Conservation (phyloP, 2,113 vertebrate species). For the Festucalex cinctus region DNA sequence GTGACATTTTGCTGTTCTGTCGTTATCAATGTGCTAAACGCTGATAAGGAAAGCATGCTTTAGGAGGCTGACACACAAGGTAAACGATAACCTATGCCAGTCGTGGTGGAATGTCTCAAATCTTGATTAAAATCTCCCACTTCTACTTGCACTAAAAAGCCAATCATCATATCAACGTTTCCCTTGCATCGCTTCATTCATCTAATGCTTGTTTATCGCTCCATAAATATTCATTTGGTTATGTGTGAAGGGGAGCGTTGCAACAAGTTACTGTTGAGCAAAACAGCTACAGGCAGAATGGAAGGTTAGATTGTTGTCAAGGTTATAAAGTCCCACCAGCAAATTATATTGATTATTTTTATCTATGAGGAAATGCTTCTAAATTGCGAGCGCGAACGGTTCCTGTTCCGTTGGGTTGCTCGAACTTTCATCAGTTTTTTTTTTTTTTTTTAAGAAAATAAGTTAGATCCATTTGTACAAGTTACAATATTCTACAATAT, state of each 20-base stretch:
- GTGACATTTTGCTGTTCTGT: constrained; percentile 54
- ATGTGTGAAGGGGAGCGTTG: constrained; percentile 1
- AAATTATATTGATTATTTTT: not conserved
- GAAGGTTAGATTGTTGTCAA: not conserved
- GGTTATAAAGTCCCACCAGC: not conserved
- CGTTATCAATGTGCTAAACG: constrained; percentile 58
- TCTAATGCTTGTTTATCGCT: constrained; percentile 15
- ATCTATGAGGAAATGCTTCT: not conserved
- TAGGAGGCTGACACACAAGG: constrained; percentile 65
- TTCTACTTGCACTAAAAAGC: constrained; percentile 54
- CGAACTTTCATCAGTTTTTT: no score
- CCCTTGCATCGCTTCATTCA: constrained; percentile 15
- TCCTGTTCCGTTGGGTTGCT: no score
- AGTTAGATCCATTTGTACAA: no score
- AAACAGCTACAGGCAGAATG: not conserved
- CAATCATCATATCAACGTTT: constrained; percentile 53
- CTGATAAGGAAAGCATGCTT: constrained; percentile 72
- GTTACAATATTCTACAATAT: no score
- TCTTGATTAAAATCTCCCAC: constrained; percentile 75
- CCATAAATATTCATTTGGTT: constrained; percentile 33
- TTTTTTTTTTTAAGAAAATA: no score
- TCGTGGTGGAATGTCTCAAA: constrained; percentile 71
- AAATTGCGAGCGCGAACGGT: not conserved
- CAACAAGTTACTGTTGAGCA: constrained; percentile 12
- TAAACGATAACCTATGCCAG: constrained; percentile 76